A percentile compares a stretch with the other conserved stretches of the same genome.
Conservation (phyloP, 2,113 vertebrate genomes). For the Tachysurus fulvidraco region DNA sequence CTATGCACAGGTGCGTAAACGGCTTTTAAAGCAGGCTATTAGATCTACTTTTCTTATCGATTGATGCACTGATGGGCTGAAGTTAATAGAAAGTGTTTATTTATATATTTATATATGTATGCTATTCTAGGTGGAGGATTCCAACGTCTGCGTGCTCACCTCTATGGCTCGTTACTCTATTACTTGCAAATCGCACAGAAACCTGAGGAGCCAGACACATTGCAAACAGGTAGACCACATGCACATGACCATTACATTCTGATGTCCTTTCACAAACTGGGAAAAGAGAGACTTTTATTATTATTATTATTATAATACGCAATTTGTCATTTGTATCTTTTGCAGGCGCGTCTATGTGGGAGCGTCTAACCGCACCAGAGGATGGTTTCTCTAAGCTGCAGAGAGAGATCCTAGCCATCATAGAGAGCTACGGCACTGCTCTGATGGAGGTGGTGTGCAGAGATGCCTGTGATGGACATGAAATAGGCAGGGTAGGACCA, state of each 20-base stretch:
- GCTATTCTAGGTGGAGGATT: constrained; percentile 85
- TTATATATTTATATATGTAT: background rate
- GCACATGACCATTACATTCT: background rate
- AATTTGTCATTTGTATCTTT: background rate
- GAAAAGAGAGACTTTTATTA: no score
- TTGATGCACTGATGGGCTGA: background rate
- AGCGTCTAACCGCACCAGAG: constrained; percentile 92
- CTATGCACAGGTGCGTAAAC: constrained; percentile 86
- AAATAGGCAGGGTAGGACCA: constrained; percentile 86
- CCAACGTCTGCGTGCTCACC: constrained; percentile 90
- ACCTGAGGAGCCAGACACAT: constrained; percentile 93
- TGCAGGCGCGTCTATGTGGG: constrained; percentile 90
- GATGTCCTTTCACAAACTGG: no score
- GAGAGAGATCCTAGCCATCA: constrained; percentile 89
- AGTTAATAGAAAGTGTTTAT: background rate
- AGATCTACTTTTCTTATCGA: background rate
- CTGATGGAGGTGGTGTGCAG: constrained; percentile 97
- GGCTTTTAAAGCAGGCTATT: background rate
- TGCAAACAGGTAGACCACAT: constrained; percentile 83
- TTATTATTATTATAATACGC: no score
- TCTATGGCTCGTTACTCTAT: constrained; percentile 93
- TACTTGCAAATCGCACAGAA: constrained; percentile 97
- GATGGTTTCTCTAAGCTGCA: constrained; percentile 94
- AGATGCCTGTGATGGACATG: constrained; percentile 95
- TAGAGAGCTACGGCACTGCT: constrained; percentile 91